A percentile compares a stretch with the other conserved stretches of the same genome.
Evolutionary conservation across 1,140 invertebrate species (phyloP).

Genomic region (Brachionus asplanchnoidis): DNA sequence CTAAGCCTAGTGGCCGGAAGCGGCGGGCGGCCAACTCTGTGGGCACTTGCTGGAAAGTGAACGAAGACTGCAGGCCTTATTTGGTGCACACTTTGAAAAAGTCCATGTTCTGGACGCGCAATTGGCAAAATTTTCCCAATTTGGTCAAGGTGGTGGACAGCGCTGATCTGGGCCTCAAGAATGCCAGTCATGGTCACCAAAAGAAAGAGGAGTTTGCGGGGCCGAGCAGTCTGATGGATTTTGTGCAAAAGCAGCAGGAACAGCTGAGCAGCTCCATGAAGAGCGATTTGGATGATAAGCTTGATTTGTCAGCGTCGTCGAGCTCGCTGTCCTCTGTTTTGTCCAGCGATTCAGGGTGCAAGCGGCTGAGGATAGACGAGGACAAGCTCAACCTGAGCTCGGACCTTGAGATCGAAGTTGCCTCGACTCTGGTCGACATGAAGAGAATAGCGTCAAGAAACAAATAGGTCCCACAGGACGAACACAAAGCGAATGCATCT

Average conservation of each 20-base stretch:
- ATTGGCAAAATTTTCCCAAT: background rate
- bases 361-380: background rate
- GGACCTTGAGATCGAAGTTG: slow-evolving; percentile 38
- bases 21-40: background rate
- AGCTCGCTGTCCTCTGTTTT: slow-evolving; percentile 13
- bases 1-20: background rate
- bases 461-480: background rate
- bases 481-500: background rate
- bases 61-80: slow-evolving; percentile 1
- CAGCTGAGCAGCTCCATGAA: background rate
- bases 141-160: background rate
- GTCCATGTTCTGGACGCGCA: background rate
- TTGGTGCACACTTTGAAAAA: slow-evolving; percentile 31
- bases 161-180: background rate
- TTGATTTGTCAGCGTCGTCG: background rate
- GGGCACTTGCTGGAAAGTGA: slow-evolving; percentile 21
- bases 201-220: background rate
- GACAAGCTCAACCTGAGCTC: background rate
- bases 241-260: slow-evolving; percentile 31
- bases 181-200: background rate
- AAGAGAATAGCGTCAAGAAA: slow-evolving; percentile 26
- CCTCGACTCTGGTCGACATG: slow-evolving; percentile 40
- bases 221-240: background rate
- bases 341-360: background rate
- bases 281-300: background rate